Evolutionary conservation across 2,888 invertebrate genomes (phyloP).

Genomic region (Dorcus hopei): DNA sequence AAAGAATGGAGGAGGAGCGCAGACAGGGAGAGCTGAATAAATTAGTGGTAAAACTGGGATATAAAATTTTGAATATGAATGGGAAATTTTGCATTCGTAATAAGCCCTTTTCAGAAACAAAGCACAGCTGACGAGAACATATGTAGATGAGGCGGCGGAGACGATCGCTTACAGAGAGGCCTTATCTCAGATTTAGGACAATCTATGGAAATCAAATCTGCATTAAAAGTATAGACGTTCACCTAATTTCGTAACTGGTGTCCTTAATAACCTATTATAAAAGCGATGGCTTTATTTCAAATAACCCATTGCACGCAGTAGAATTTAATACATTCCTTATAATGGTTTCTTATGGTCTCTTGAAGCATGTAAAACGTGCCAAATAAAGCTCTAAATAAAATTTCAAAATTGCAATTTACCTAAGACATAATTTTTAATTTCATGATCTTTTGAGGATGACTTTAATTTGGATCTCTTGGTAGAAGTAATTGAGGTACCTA

Average conservation of each 20-base stretch:
- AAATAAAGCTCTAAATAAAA: no score
- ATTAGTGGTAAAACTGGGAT: conserved; percentile 75
- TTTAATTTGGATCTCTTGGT: no score
- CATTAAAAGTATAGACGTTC: conserved; percentile 14
- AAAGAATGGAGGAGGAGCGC: conserved; percentile 41
- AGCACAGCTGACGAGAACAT: conserved; percentile 59
- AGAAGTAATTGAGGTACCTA: no score
- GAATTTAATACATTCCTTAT: no score
- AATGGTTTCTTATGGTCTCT: no score
- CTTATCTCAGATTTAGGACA: conserved; percentile 15
- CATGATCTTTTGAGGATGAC: no score
- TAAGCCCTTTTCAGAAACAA: conserved; percentile 67
- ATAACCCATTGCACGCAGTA: no score
- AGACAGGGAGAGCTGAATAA: conserved; percentile 61
- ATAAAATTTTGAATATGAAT: conserved; percentile 90
- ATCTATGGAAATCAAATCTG: conserved; percentile 16
- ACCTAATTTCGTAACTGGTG: background rate
- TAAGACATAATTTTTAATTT: no score
- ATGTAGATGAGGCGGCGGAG: conserved; percentile 55
- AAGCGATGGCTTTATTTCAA: no score
- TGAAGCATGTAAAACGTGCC: no score
- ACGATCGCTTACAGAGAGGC: conserved; percentile 48
- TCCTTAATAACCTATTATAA: background rate
- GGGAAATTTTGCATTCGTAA: conserved; percentile 83
- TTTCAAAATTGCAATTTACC: no score